Conservation (phyloP, 1,140 invertebrate genomes). For the Delia radicum region DNA sequence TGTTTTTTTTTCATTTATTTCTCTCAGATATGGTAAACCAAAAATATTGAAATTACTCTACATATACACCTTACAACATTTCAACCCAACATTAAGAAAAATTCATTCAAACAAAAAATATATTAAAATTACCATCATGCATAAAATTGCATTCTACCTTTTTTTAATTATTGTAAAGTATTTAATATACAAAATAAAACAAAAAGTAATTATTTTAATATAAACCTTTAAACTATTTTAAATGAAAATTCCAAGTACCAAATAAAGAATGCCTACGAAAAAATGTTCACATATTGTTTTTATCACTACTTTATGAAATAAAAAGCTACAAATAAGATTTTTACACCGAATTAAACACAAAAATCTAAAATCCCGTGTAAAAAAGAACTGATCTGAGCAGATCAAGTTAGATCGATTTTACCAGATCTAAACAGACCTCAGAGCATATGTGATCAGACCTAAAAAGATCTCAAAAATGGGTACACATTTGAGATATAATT, state of each 20-base stretch:
- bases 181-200: slow-evolving; percentile 1
- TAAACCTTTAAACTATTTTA: neutral
- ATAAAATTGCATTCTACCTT: neutral
- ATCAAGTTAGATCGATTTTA: too few species aligned
- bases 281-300: too few species aligned
- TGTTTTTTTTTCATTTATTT: neutral
- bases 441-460: too few species aligned
- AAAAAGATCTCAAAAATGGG: too few species aligned
- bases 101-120: neutral
- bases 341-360: too few species aligned
- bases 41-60: slow-evolving; percentile 26
- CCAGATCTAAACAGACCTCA: too few species aligned
- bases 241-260: neutral
- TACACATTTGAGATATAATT: too few species aligned
- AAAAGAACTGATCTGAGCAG: too few species aligned
- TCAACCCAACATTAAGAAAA: slow-evolving; percentile 17
- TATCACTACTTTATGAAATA: too few species aligned
- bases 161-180: slow-evolving; percentile 7
- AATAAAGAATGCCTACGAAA: too few species aligned
- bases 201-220: neutral
- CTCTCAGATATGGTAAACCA: slow-evolving; percentile 30
- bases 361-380: too few species aligned
- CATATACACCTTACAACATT: slow-evolving; percentile 18
- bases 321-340: too few species aligned
- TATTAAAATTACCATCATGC: neutral